Evolutionary conservation across 2,888 invertebrate species (phyloP), one percentile per base, ranked within the genome.

Genomic region (Orthonevra nobilis): DNA sequence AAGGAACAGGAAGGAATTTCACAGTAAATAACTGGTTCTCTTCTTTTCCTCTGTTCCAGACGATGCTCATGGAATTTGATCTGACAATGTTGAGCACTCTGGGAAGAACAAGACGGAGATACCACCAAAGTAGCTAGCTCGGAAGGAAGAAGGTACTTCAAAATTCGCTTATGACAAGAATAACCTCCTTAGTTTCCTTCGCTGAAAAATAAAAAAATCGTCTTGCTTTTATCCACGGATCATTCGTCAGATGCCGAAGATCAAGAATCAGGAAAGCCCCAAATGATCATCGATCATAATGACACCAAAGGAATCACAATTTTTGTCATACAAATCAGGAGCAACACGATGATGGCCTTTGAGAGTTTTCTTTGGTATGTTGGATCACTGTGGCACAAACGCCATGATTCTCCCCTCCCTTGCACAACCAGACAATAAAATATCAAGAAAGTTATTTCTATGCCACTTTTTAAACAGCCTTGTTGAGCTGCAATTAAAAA

Each of bases 1-100:
- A 48, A 30, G 54, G 58, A 66, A 50, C 42, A 38, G 52, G 42
- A 32, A 48, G 73, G 14, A 50, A 66, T 15, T 20, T 64, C 9
- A 66, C 66, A 26, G 20, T 28, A 20, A 50, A 52, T 38, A 74
- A 66, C 34, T 52, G 74, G 44, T 44, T 73, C 26, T 38, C 58
- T 38, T 72, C 56, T 17, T 42, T 72, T 12, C 56, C 48, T 7
- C 40, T 66, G 9, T 52, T 56, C n/a, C 54, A 58, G 40, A 48
- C 26, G 42, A 58, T 66, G 73, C 32, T 34, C 3, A 58, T 56
- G 9, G 12, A 60, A 30, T 48, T 38, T 20, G 48, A 46, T 50
- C 38, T 66, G 34, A 66, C 66, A 28, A 42, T 56, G 50, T 28
- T 66, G 12, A 34, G 42, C 38, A 66, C 66, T 48, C 40, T 73